phyloP scores from a whole-genome alignment of 1,140 invertebrate species.

The Heliconius congener region DNA sequence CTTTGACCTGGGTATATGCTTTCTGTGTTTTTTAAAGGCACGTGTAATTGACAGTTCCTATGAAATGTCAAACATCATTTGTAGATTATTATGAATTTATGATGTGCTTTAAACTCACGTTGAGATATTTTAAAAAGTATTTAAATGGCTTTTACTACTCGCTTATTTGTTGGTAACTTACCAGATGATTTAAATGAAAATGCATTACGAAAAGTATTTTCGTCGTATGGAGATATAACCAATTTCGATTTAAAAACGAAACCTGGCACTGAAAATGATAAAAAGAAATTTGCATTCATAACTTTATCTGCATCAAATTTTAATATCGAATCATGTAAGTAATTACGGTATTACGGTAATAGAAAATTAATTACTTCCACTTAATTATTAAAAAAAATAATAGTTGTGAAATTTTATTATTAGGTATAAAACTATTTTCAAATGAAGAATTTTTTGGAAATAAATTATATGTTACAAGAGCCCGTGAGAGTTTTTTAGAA shows the following conservation, averaged over 20 bases:
- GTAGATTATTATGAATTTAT: not conserved
- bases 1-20: not conserved
- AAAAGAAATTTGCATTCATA: slow-evolving; percentile 68
- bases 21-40: not conserved
- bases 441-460: slow-evolving; percentile 58
- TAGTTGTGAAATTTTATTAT: slow-evolving; percentile 23
- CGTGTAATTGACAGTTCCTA: not conserved
- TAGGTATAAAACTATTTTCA: slow-evolving; percentile 68
- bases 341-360: not conserved
- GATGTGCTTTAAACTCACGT: not conserved
- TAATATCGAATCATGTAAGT: slow-evolving; percentile 71
- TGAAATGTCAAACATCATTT: not conserved
- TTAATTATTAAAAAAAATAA: no score
- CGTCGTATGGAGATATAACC: slow-evolving; percentile 60
- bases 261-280: slow-evolving; percentile 50
- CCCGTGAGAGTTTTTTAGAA: slow-evolving; percentile 73
- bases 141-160: slow-evolving; percentile 42
- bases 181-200: slow-evolving; percentile 55
- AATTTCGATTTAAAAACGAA: slow-evolving; percentile 69
- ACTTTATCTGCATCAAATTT: slow-evolving; percentile 59
- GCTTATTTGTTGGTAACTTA: slow-evolving; percentile 71
- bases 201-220: slow-evolving; percentile 56
- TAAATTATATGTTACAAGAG: slow-evolving; percentile 66
- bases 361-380: not conserved
- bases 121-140: not conserved